Percentiles rank a stretch among this genome's conserved stretches.
These are phyloP conservation scores for Pseudomugil tenellus DNA, from an alignment of 2,797 vertebrate species.

Conservation along the genomic window DNA sequence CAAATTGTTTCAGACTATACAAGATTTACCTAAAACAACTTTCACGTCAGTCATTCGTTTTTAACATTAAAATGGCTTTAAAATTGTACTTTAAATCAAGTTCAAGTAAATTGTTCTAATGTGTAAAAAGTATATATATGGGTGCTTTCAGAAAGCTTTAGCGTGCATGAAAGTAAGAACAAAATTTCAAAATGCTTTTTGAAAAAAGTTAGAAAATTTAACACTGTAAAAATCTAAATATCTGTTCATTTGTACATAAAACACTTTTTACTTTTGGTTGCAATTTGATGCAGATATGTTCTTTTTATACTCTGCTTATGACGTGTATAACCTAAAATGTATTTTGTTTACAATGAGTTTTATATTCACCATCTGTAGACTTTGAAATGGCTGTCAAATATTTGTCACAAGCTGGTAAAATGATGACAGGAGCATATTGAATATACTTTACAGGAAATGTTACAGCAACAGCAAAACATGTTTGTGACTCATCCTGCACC, in stretches of 20 bases:
- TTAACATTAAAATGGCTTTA: slow-evolving; percentile 37
- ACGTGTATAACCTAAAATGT: slow-evolving; percentile 10
- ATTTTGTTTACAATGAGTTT: not conserved
- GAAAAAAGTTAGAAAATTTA: not conserved
- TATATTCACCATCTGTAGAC: slow-evolving; percentile 2
- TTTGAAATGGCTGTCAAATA: slow-evolving; percentile 21
- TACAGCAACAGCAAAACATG: not conserved
- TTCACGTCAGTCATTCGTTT: slow-evolving; percentile 30
- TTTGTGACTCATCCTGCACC: not conserved
- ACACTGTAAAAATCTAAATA: not conserved
- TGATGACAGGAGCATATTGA: not conserved
- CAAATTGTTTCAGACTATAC: slow-evolving; percentile 25
- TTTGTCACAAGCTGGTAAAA: not conserved
- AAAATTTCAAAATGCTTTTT: not conserved
- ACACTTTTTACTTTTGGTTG: not conserved
- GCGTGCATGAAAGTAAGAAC: slow-evolving; percentile 10
- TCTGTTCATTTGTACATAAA: not conserved
- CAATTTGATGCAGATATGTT: not conserved
- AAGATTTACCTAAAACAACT: slow-evolving; percentile 33
- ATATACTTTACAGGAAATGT: not conserved
- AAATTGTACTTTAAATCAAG: slow-evolving; percentile 9
- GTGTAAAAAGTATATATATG: slow-evolving; percentile 9
- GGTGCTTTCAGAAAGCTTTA: not conserved
- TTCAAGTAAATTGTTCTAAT: slow-evolving; percentile 1
- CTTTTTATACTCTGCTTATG: slow-evolving; percentile 14